Percentiles rank a stretch among this genome's conserved stretches.
Evolutionary conservation across 2,113 vertebrate genomes (phyloP).

Genomic region (Hyaena hyaena): DNA sequence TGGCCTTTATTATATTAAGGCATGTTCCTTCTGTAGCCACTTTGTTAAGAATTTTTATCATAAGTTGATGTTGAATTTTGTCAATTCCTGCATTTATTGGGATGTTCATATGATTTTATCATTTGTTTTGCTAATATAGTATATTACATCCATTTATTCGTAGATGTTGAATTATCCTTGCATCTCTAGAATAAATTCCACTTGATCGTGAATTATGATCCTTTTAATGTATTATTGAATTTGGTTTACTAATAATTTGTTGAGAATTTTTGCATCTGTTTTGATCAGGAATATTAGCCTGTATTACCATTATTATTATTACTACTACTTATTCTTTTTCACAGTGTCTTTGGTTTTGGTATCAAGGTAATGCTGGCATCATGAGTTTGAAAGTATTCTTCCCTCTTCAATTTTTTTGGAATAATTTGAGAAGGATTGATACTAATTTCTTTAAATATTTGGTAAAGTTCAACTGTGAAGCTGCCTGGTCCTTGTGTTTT

Average conservation of each 20-base stretch:
- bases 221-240: not conserved
- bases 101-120: not conserved
- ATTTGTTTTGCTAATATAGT: not conserved
- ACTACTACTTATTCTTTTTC: no score
- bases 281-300: not conserved
- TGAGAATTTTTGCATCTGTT: not conserved
- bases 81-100: not conserved
- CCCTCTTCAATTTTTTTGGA: not conserved
- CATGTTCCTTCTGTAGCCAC: not conserved
- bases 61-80: not conserved
- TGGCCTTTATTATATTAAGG: not conserved
- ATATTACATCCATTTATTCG: not conserved
- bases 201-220: not conserved
- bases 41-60: not conserved
- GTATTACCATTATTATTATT: no score
- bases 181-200: not conserved
- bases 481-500: not conserved
- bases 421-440: not conserved
- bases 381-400: not conserved
- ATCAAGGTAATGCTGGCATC: not conserved
- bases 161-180: not conserved
- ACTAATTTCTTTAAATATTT: not conserved
- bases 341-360: not conserved
- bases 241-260: not conserved
- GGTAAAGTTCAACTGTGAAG: not conserved